Evolutionary conservation across 2,888 invertebrate genomes (phyloP), one percentile per base, ranked within the genome.

Genomic region (Dolichopus griseipennis): DNA sequence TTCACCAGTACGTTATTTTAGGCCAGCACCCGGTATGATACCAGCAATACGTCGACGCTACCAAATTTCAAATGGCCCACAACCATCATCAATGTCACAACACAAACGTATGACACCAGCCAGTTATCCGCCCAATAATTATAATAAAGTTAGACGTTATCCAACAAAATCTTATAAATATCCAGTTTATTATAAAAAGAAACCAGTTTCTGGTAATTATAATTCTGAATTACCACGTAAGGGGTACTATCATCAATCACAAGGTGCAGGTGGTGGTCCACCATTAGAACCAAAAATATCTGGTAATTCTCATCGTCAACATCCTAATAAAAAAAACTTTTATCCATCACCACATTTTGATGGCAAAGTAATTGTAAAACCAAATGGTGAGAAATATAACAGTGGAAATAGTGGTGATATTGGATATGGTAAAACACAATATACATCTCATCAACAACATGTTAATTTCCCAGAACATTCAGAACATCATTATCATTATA

Each of bases 341-440:
- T 78, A 79, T 68, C 76, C 79, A 1, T 79, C 80, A 0, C 78
- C 76, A 0, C 69, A 73, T 4, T 79, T 75, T 61, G 78, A 75
- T 71, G 78, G 77, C 3, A 75, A 78, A 33, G 73, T 76, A 0
- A 74, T 76, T n/a, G 69, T 76, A n/a, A 74, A 75, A 66, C 69
- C 73, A 2, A 70, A 72, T 65, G 73, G 2, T 69, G 62, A 61
- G 67, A 5, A 67, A 68, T 8, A 18, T 67, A 34, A 27, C 68
- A 22, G 68, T 15, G 37, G 43, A 15, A 64, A 6, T 34, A 15
- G 21, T 68, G 1, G 70, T 61, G 65, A 22, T 66, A 15, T 69
- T 70, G 41, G 68, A 66, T 27, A 27, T 27, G 18, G 70, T 69
- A 64, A 62, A 67, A 9, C 70, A 69, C 0, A 68, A 69, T 72